A percentile compares a stretch with the other conserved stretches of the same genome.
These are phyloP conservation scores for Drosophila antonietae DNA, from an alignment of 2,888 invertebrate species.

Conservation along the genomic window DNA sequence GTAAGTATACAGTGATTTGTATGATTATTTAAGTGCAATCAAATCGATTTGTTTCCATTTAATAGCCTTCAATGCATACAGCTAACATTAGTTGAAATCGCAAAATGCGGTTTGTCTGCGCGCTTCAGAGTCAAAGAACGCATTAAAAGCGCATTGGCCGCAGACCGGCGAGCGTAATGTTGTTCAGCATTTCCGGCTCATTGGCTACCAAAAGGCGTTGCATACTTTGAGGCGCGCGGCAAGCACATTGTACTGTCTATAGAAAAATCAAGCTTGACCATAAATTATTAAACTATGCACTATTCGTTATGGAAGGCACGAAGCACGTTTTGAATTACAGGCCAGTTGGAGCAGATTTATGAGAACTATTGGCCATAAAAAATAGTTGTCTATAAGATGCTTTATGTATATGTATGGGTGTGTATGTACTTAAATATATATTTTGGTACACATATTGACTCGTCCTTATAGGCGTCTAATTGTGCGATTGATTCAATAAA, in stretches of 20 bases:
- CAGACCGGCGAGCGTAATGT: slow-evolving; percentile 34
- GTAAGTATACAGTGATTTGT: no score
- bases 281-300: slow-evolving; percentile 60
- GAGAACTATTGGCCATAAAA: slow-evolving; percentile 63
- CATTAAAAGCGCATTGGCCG: slow-evolving; percentile 77
- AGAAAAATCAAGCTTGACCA: slow-evolving; percentile 57
- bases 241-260: slow-evolving; percentile 18
- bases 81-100: neutral
- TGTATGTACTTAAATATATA: neutral
- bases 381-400: slow-evolving; percentile 33
- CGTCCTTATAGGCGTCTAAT: slow-evolving; percentile 55
- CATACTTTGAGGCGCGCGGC: slow-evolving; percentile 28
- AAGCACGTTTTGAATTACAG: slow-evolving; percentile 61
- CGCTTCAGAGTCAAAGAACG: slow-evolving; percentile 76
- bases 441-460: neutral
- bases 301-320: slow-evolving; percentile 38
- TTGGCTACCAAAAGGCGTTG: slow-evolving; percentile 59
- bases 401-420: neutral
- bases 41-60: slow-evolving; percentile 21
- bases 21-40: neutral
- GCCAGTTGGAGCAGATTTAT: slow-evolving; percentile 59
- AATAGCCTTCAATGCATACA: neutral
- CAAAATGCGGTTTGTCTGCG: slow-evolving; percentile 1
- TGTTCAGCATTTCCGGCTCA: slow-evolving; percentile 68
- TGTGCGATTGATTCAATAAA: slow-evolving; percentile 31